Conservation (phyloP, 1,140 invertebrate genomes). For the Oncopodura yosiiana region DNA sequence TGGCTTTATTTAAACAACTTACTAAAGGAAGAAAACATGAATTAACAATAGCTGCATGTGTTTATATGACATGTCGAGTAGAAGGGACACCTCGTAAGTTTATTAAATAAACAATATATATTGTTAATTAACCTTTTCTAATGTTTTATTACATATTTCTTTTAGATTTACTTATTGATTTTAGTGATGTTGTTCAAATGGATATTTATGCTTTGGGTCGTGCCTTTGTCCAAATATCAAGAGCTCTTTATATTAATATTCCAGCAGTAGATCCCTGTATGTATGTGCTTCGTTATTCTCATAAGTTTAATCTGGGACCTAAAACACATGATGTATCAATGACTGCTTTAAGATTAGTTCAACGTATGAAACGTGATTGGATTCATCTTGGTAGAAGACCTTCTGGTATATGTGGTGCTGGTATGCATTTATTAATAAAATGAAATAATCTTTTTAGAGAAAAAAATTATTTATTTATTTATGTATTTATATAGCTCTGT, state of each 20-base stretch:
- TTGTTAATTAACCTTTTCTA: conserved; percentile 13
- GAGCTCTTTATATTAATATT: conserved; percentile 83
- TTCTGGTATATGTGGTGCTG: conserved; percentile 91
- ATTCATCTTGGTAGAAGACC: conserved; percentile 90
- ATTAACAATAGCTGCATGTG: conserved; percentile 92
- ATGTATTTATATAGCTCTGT: conserved; percentile 56
- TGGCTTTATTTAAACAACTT: conserved; percentile 76
- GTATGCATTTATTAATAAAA: conserved; percentile 42
- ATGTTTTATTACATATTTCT: conserved; percentile 25
- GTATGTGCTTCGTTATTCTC: conserved; percentile 89
- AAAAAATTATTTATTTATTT: conserved; percentile 1
- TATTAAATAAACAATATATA: conserved; percentile 1
- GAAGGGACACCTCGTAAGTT: conserved; percentile 85
- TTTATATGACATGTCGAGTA: conserved; percentile 92
- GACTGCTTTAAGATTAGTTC: conserved; percentile 84
- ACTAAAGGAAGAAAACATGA: conserved; percentile 81
- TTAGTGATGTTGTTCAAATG: conserved; percentile 91
- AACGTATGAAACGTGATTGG: conserved; percentile 96
- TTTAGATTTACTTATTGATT: conserved; percentile 89
- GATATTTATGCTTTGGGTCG: conserved; percentile 91
- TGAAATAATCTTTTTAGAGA: conserved; percentile 21
- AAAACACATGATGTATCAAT: conserved; percentile 90
- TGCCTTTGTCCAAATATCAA: conserved; percentile 79
- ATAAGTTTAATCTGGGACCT: conserved; percentile 79
- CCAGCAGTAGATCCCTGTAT: conserved; percentile 85